These are phyloP conservation scores for Pammene aurita DNA, from an alignment of 2,888 invertebrate genomes.

Conservation along the genomic window DNA sequence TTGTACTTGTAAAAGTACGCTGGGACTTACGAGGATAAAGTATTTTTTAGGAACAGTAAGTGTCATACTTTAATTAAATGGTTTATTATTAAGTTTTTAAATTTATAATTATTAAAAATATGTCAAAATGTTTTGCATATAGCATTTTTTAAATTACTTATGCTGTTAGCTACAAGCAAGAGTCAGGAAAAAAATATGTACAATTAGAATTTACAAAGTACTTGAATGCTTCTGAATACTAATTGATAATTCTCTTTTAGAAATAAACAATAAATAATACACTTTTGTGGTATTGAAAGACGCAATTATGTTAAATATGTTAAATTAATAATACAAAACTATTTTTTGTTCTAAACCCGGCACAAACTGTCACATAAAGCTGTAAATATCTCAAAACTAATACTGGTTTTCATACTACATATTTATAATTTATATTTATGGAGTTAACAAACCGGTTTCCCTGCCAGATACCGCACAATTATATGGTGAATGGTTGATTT, in stretches of 20 bases:
- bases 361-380: slow-evolving; percentile 29
- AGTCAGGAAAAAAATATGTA: not conserved
- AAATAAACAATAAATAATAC: no score
- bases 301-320: not conserved
- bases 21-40: no score
- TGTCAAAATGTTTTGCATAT: no score
- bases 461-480: slow-evolving; percentile 17
- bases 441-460: slow-evolving; percentile 9
- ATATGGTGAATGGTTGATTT: slow-evolving; percentile 24
- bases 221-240: not conserved
- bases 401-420: slow-evolving; percentile 14
- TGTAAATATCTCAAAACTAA: slow-evolving; percentile 43
- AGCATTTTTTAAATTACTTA: no score
- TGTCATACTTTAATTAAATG: slow-evolving; percentile 11
- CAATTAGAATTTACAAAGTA: not conserved
- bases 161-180: not conserved
- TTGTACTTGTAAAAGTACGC: no score
- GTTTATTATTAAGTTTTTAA: slow-evolving; percentile 16
- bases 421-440: not conserved
- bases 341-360: slow-evolving; percentile 12
- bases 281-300: not conserved
- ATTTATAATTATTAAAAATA: slow-evolving; percentile 7
- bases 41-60: not conserved
- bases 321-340: slow-evolving; percentile 2
- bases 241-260: no score